Conservation (phyloP, 2,888 invertebrate species). For the Aethes cnicana region DNA sequence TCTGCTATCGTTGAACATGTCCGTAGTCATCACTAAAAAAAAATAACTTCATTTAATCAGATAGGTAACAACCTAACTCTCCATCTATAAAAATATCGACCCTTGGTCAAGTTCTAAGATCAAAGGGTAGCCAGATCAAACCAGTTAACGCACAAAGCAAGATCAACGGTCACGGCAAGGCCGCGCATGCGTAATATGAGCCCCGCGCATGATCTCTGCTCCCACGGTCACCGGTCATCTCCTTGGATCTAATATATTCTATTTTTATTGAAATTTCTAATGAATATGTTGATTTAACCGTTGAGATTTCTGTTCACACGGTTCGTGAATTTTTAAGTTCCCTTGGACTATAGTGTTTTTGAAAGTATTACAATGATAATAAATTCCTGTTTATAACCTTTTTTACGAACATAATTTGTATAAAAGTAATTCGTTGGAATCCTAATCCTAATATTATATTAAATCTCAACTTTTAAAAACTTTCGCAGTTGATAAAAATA, state of each 20-base stretch:
- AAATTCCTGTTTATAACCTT: too few species aligned
- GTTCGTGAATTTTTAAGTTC: slow-evolving; percentile 35
- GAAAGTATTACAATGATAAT: too few species aligned
- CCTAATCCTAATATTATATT: too few species aligned
- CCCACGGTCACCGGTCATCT: slow-evolving; percentile 66
- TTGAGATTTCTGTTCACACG: slow-evolving; percentile 46
- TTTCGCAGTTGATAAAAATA: too few species aligned
- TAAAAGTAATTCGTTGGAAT: too few species aligned
- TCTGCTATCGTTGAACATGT: too few species aligned
- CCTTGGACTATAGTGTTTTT: slow-evolving; percentile 25
- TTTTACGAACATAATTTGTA: too few species aligned
- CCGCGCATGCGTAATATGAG: slow-evolving; percentile 64
- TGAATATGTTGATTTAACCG: slow-evolving; percentile 52
- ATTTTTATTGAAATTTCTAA: slow-evolving; percentile 58
- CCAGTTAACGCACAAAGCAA: slow-evolving; percentile 42
- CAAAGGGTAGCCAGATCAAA: slow-evolving; percentile 37
- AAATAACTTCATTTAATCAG: slow-evolving; percentile 12
- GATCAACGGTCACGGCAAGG: slow-evolving; percentile 77
- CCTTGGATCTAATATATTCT: slow-evolving; percentile 58
- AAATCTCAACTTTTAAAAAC: too few species aligned
- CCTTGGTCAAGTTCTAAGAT: slow-evolving; percentile 23
- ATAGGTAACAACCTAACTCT: not conserved
- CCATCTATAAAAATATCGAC: slow-evolving; percentile 4
- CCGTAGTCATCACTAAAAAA: too few species aligned
- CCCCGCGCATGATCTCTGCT: slow-evolving; percentile 42